phyloP scores from a whole-genome alignment of 2,888 invertebrate species.

The Mythimna pallens region DNA sequence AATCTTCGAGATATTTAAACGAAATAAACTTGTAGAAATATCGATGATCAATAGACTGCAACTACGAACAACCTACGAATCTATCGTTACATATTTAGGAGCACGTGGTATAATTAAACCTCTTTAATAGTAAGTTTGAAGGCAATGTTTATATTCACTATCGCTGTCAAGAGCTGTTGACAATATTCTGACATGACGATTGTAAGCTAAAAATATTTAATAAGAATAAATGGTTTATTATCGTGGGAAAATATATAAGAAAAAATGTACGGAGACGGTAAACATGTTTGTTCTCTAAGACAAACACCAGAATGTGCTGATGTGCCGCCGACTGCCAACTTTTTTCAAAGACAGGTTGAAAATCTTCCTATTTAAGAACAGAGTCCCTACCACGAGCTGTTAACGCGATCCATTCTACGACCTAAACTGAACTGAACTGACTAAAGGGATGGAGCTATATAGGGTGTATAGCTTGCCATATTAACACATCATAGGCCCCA shows the following conservation, averaged over 20 bases:
- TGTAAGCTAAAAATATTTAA: not conserved
- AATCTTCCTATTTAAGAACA: not conserved
- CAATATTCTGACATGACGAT: conserved; percentile 6
- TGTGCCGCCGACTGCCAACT: conserved; percentile 72
- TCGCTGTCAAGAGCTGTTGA: not conserved
- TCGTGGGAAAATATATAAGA: not conserved
- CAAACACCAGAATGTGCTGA: conserved; percentile 61
- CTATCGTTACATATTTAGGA: not conserved
- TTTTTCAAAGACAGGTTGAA: conserved; percentile 50
- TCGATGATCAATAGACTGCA: not conserved
- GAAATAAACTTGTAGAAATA: not conserved
- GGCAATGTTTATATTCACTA: not conserved
- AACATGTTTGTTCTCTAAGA: conserved; percentile 75
- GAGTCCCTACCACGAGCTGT: too few relatives aligned
- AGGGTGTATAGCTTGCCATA: too few relatives aligned
- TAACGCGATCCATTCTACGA: too few relatives aligned
- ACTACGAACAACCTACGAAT: not conserved
- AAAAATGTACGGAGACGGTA: conserved; percentile 58
- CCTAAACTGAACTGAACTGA: too few relatives aligned
- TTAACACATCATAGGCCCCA: too few relatives aligned
- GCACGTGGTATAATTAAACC: not conserved
- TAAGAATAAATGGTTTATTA: not conserved
- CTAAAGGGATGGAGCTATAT: too few relatives aligned
- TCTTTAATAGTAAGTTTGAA: not conserved
- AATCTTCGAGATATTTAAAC: too few relatives aligned